These are phyloP conservation scores for Volucella inanis DNA, from an alignment of 2,888 invertebrate genomes.

Conservation along the genomic window DNA sequence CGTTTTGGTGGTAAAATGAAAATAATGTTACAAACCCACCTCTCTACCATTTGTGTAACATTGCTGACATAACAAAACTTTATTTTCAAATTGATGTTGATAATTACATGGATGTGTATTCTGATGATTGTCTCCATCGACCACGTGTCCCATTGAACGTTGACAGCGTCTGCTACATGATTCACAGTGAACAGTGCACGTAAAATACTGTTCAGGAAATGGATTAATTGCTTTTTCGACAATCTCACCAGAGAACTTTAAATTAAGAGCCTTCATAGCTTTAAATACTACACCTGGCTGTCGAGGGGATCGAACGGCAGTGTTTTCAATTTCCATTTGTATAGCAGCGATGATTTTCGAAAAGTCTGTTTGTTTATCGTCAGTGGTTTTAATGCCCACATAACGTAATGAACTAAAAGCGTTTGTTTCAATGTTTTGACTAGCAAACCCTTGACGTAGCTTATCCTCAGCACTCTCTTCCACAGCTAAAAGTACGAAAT, in stretches of 20 bases:
- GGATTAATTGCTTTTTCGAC: slow-evolving; percentile 85
- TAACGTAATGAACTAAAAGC: slow-evolving; percentile 89
- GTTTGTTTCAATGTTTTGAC: slow-evolving; percentile 86
- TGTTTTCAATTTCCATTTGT: slow-evolving; percentile 87
- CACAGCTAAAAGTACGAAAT: slow-evolving; percentile 82
- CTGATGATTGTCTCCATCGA: slow-evolving; percentile 86
- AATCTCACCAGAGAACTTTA: slow-evolving; percentile 89
- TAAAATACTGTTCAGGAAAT: slow-evolving; percentile 91
- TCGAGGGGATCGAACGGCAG: slow-evolving; percentile 88
- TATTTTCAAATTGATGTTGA: slow-evolving; percentile 90
- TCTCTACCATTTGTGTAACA: slow-evolving; percentile 86
- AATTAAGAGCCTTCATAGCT: slow-evolving; percentile 89
- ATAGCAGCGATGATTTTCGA: slow-evolving; percentile 85
- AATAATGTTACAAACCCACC: slow-evolving; percentile 78
- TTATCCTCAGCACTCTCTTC: slow-evolving; percentile 86
- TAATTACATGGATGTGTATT: slow-evolving; percentile 84
- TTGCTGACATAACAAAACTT: slow-evolving; percentile 86
- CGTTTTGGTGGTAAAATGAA: background rate
- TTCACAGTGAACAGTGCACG: slow-evolving; percentile 88
- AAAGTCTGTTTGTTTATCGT: slow-evolving; percentile 85
- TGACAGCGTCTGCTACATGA: slow-evolving; percentile 87
- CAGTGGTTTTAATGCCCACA: slow-evolving; percentile 85
- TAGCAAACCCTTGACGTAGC: slow-evolving; percentile 86
- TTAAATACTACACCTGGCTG: slow-evolving; percentile 87
- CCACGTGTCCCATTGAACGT: slow-evolving; percentile 87